Conservation (phyloP, 2,888 invertebrate genomes). For the Tenodera sinensis region DNA sequence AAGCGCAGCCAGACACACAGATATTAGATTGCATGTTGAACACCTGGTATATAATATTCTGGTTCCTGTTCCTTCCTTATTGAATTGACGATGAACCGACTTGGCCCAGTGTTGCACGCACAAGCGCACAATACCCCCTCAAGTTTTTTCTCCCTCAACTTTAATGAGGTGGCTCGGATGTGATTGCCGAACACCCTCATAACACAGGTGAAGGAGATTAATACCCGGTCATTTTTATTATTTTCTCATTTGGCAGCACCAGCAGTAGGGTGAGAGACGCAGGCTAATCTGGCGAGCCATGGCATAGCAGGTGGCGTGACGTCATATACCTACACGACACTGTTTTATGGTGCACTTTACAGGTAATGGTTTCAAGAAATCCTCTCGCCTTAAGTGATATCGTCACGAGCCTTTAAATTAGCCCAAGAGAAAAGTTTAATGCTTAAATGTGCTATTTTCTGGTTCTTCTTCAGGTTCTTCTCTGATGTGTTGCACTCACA, state of each 20-base stretch:
- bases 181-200: neutral
- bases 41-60: too few species aligned
- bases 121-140: neutral
- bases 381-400: too few species aligned
- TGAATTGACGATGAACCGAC: too few species aligned
- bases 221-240: constrained; percentile 2
- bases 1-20: too few species aligned
- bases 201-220: neutral
- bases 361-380: neutral
- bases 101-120: neutral
- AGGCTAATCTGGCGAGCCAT: neutral
- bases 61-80: too few species aligned
- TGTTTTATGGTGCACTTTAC: neutral
- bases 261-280: neutral
- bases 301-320: neutral
- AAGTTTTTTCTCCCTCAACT: neutral
- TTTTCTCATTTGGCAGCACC: neutral
- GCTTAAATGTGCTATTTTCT: too few species aligned
- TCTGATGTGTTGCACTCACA: too few species aligned
- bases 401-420: too few species aligned
- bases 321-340: neutral
- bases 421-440: too few species aligned
- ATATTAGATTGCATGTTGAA: too few species aligned
- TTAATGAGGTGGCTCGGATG: neutral
- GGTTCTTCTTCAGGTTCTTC: too few species aligned